phyloP scores from a whole-genome alignment of 2,797 vertebrate species.

The Cuniculus paca region DNA sequence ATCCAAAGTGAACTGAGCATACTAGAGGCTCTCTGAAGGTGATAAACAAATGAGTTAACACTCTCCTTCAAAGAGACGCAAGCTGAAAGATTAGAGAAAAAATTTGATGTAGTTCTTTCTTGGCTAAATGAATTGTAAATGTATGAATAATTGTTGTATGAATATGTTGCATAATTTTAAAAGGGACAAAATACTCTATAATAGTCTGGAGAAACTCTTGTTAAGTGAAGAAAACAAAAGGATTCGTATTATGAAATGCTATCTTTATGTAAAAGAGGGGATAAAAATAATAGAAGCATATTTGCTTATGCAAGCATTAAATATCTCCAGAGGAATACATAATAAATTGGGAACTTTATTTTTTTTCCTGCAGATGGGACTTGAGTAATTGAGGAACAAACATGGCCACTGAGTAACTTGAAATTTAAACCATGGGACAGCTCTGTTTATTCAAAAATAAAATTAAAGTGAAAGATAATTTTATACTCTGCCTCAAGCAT shows the following conservation, averaged over 20 bases:
- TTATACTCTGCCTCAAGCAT: slow-evolving; percentile 6
- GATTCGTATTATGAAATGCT: neutral
- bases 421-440: neutral
- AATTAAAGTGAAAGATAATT: neutral
- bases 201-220: neutral
- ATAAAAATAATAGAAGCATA: neutral
- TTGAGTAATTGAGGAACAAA: neutral
- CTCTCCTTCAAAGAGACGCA: neutral
- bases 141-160: too few species aligned
- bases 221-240: slow-evolving; percentile 1
- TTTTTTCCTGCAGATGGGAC: neutral
- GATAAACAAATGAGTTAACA: neutral
- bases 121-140: neutral
- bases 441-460: slow-evolving; percentile 20
- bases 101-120: neutral
- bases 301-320: neutral
- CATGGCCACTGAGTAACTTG: neutral
- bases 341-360: neutral
- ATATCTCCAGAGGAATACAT: neutral
- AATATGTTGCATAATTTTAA: neutral
- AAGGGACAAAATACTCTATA: neutral
- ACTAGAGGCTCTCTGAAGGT: neutral
- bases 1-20: too few species aligned
- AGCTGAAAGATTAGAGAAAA: neutral
- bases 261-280: neutral